These are phyloP conservation scores for Molossus molossus DNA, from an alignment of 2,797 vertebrate species.

Conservation along the genomic window DNA sequence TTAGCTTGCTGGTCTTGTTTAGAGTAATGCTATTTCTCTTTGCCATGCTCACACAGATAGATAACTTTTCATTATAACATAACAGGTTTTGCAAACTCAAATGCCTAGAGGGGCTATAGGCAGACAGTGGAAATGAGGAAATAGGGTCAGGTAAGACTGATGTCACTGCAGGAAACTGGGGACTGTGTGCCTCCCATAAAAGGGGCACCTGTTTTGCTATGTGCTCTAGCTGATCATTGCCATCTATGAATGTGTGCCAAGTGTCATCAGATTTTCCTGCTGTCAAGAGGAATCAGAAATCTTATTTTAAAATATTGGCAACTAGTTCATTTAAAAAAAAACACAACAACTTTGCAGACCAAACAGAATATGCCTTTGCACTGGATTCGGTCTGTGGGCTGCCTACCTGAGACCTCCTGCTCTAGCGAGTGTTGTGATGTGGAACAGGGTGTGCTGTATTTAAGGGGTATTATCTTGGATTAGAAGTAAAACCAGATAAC, in stretches of 20 bases:
- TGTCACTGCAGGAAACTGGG: background rate
- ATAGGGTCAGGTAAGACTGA: background rate
- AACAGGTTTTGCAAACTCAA: background rate
- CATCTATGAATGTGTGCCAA: background rate
- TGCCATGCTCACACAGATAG: background rate
- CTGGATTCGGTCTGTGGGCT: background rate
- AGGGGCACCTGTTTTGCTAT: background rate
- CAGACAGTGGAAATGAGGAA: background rate
- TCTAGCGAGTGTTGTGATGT: background rate
- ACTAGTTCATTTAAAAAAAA: background rate
- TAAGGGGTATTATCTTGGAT: conserved; percentile 49
- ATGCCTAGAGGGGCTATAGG: background rate
- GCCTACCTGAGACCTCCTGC: background rate
- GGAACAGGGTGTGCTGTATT: background rate
- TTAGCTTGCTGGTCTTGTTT: conserved; percentile 26
- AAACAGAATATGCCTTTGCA: conserved; percentile 1
- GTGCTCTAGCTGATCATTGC: background rate
- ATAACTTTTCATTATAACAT: background rate
- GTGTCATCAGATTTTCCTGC: background rate
- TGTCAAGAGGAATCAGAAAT: conserved; percentile 57
- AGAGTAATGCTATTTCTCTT: conserved; percentile 10
- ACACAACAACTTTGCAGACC: background rate
- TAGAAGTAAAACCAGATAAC: conserved; percentile 56
- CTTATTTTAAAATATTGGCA: conserved; percentile 37
- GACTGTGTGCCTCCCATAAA: no score